phyloP scores from a whole-genome alignment of 2,113 vertebrate species.

The Meles meles region DNA sequence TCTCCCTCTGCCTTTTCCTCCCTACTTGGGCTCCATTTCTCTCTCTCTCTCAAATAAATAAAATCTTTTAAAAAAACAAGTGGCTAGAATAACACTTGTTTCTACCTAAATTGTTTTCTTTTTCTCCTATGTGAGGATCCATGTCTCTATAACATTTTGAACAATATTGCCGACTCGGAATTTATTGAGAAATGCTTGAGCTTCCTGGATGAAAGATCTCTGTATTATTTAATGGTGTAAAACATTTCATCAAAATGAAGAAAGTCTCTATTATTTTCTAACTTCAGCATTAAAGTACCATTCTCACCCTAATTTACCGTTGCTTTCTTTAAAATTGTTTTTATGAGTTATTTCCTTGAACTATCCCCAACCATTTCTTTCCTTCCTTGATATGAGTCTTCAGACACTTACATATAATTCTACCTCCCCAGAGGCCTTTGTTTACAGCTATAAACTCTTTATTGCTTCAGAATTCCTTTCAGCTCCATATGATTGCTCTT shows the following conservation, averaged over 20 bases:
- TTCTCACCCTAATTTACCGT: constrained; percentile 25
- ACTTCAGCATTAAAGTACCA: background rate
- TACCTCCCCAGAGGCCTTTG: constrained; percentile 33
- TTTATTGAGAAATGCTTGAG: background rate
- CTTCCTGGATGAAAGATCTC: background rate
- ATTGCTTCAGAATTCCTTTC: constrained; percentile 37
- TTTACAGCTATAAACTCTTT: constrained; percentile 31
- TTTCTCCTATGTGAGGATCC: background rate
- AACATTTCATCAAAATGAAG: constrained; percentile 35
- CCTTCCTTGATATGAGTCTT: constrained; percentile 51
- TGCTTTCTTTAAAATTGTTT: background rate
- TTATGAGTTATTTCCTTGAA: constrained; percentile 30
- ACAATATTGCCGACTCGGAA: background rate
- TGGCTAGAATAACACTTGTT: background rate
- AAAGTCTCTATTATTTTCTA: background rate
- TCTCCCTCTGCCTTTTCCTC: no score
- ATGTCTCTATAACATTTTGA: background rate
- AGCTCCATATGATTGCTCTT: constrained; percentile 26
- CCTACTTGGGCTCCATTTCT: no score
- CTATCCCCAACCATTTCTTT: constrained; percentile 11
- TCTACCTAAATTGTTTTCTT: background rate
- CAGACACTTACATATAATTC: constrained; percentile 37
- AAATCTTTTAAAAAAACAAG: background rate
- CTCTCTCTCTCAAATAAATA: no score
- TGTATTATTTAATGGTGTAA: constrained; percentile 30